Evolutionary conservation across 2,888 invertebrate genomes (phyloP).

Genomic region (Agrochola circellaris): DNA sequence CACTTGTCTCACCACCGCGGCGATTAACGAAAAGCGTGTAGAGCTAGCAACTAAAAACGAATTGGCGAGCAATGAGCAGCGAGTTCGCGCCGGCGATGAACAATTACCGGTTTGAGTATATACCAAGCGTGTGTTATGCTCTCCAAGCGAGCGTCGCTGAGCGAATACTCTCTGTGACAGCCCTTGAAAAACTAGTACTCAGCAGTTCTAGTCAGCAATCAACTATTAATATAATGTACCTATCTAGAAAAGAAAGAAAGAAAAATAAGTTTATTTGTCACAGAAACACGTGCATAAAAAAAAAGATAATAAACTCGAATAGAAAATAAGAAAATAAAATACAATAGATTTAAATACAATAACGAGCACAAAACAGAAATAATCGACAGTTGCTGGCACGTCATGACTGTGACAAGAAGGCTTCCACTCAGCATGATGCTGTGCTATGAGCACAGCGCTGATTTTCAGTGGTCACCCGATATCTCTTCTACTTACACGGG

Average conservation of each 20-base stretch:
- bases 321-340: too few relatives aligned
- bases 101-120: background rate
- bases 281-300: too few relatives aligned
- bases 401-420: too few relatives aligned
- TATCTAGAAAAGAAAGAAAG: too few relatives aligned
- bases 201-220: background rate
- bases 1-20: background rate
- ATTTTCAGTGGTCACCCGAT: too few relatives aligned
- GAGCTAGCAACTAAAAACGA: background rate
- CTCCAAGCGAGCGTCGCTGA: background rate
- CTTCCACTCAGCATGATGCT: too few relatives aligned
- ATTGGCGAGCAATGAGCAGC: background rate
- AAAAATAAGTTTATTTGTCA: too few relatives aligned
- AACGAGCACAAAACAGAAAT: too few relatives aligned
- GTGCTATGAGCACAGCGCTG: too few relatives aligned
- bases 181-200: background rate
- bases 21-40: background rate
- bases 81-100: background rate
- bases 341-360: too few relatives aligned
- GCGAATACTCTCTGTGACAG: background rate
- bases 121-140: background rate
- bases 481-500: background rate
- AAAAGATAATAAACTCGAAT: too few relatives aligned
- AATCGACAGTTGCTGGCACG: too few relatives aligned
- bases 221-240: background rate